These are phyloP conservation scores for Caenorhabditis plicata DNA, from an alignment of 2,888 invertebrate genomes.

Conservation along the genomic window DNA sequence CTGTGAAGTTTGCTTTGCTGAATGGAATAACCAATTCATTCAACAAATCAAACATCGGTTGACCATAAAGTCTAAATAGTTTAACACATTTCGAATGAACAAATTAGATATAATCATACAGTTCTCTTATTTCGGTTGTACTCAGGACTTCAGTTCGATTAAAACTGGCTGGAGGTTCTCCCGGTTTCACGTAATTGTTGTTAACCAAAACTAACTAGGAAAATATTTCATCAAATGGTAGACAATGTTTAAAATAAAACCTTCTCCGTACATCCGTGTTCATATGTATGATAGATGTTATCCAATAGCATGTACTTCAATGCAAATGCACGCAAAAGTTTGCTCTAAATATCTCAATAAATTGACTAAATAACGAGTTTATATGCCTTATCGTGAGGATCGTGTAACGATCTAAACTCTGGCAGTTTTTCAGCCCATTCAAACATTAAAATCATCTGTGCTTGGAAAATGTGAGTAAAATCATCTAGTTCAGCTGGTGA, in stretches of 20 bases:
- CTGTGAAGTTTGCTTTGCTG: conserved; percentile 22
- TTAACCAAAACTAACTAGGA: conserved; percentile 43
- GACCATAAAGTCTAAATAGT: conserved; percentile 51
- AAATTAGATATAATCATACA: conserved; percentile 18
- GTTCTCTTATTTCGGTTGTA: conserved; percentile 20
- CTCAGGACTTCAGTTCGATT: conserved; percentile 23
- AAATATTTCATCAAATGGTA: conserved; percentile 2
- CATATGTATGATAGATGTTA: conserved; percentile 59
- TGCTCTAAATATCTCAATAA: conserved; percentile 33
- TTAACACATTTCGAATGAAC: background rate
- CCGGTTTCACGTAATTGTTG: conserved; percentile 45
- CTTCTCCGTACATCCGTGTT: conserved; percentile 49
- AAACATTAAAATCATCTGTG: conserved; percentile 58
- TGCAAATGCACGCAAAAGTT: conserved; percentile 53
- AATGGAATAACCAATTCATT: conserved; percentile 50
- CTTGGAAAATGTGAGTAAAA: conserved; percentile 45
- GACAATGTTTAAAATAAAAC: background rate
- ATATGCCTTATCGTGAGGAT: conserved; percentile 55
- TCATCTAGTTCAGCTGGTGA: conserved; percentile 49
- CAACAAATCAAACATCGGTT: conserved; percentile 35
- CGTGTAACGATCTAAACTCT: conserved; percentile 49
- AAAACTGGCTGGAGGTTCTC: conserved; percentile 22
- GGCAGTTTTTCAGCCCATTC: conserved; percentile 62
- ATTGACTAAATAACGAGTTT: background rate
- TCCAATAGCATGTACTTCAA: conserved; percentile 59